Evolutionary conservation across 2,113 vertebrate species (phyloP).

Genomic region (Pungitius pungitius): DNA sequence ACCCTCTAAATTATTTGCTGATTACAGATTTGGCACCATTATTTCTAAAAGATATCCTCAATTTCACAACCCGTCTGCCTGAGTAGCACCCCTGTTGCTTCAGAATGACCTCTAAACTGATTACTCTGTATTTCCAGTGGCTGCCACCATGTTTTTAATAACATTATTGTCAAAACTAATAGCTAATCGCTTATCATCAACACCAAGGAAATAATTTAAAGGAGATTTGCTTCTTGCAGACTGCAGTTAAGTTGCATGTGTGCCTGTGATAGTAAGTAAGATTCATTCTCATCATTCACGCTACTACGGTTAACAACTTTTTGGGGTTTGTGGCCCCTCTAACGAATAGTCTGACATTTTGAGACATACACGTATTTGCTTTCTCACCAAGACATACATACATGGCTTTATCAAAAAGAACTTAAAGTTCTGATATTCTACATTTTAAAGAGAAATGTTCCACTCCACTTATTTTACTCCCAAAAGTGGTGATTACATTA

Average conservation of each 20-base stretch:
- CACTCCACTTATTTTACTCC: background rate
- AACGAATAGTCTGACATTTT: background rate
- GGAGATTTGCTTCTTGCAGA: conserved; percentile 4
- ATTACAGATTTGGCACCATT: background rate
- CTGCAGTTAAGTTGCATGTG: background rate
- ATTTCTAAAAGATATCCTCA: conserved; percentile 2
- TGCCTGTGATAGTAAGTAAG: background rate
- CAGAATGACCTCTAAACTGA: conserved; percentile 7
- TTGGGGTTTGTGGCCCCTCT: background rate
- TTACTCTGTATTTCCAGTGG: conserved; percentile 20
- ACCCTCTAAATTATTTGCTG: conserved; percentile 11
- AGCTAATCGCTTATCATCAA: conserved; percentile 25
- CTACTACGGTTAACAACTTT: background rate
- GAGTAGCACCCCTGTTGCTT: background rate
- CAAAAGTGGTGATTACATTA: background rate
- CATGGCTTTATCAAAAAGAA: background rate
- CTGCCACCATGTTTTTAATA: conserved; percentile 29
- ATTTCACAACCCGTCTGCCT: background rate
- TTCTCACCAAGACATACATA: background rate
- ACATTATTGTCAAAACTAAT: conserved; percentile 17
- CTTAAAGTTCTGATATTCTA: background rate
- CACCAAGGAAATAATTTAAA: background rate
- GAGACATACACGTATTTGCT: background rate
- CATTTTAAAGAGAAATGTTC: background rate
- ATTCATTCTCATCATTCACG: background rate